Conservation (phyloP, 2,797 vertebrate genomes). For the Cuculus canorus region DNA sequence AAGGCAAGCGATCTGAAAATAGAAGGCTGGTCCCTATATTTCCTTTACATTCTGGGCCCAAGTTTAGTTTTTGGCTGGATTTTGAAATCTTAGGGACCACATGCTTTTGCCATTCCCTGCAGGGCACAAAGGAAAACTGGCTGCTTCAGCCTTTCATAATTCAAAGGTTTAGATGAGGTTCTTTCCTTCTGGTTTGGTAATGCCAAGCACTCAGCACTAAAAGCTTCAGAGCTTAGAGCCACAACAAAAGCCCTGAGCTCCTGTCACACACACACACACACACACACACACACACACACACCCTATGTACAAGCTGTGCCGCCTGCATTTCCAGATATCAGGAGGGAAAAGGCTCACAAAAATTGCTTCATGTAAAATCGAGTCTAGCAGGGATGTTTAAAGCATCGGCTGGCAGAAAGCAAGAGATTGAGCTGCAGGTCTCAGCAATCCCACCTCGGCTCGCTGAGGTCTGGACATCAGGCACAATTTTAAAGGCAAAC, state of each 20-base stretch:
- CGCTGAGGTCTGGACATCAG: neutral
- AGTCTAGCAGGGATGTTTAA: neutral
- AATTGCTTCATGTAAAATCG: neutral
- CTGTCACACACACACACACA: too few species aligned
- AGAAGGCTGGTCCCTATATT: constrained; percentile 68
- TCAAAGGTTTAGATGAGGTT: neutral
- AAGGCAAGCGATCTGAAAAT: constrained; percentile 70
- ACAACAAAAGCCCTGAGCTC: neutral
- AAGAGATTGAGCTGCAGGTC: neutral
- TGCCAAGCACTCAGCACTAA: neutral
- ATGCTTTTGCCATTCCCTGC: constrained; percentile 47
- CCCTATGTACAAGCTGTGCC: neutral
- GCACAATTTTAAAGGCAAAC: neutral
- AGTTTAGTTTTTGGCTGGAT: constrained; percentile 27
- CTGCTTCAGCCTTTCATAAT: neutral
- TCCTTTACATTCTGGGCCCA: constrained; percentile 66
- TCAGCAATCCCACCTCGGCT: neutral
- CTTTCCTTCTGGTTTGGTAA: neutral
- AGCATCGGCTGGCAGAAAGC: neutral
- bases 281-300: too few species aligned
- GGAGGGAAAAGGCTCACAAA: neutral
- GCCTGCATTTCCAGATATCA: neutral
- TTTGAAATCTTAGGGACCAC: constrained; percentile 21
- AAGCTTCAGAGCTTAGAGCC: neutral
- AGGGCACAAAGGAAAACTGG: constrained; percentile 7